These are phyloP conservation scores for Ophion ellenae DNA, from an alignment of 2,888 invertebrate species.

Conservation along the genomic window DNA sequence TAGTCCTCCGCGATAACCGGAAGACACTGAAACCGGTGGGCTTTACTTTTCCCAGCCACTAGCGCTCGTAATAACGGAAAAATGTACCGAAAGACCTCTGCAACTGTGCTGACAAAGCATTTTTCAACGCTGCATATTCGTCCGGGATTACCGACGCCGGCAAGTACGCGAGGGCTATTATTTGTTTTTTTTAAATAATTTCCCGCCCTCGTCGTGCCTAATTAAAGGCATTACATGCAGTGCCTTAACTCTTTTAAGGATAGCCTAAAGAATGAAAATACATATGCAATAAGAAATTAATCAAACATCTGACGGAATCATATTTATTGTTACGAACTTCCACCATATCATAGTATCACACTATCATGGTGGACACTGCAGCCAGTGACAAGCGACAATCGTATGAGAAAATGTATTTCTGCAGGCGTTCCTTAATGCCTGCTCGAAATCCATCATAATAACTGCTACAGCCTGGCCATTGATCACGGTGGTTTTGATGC, in stretches of 20 bases:
- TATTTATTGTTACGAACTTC: not conserved
- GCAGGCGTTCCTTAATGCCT: slow-evolving; percentile 32
- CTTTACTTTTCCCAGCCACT: slow-evolving; percentile 52
- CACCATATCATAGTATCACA: no score
- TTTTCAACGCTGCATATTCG: not conserved
- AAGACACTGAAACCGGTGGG: slow-evolving; percentile 51
- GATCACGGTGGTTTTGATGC: slow-evolving; percentile 9
- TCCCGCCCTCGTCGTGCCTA: slow-evolving; percentile 12
- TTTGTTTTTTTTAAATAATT: slow-evolving; percentile 40
- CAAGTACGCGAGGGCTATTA: slow-evolving; percentile 56
- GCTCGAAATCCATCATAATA: slow-evolving; percentile 38
- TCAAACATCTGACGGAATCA: not conserved
- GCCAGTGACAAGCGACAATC: slow-evolving; percentile 21
- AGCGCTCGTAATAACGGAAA: slow-evolving; percentile 34
- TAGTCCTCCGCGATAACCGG: slow-evolving; percentile 42
- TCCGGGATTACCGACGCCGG: slow-evolving; percentile 22
- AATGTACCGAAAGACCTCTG: not conserved
- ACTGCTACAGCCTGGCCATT: not conserved
- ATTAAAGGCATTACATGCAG: not conserved
- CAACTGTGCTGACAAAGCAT: slow-evolving; percentile 8
- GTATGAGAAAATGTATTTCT: slow-evolving; percentile 7
- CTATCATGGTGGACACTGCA: slow-evolving; percentile 44
- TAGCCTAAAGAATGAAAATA: slow-evolving; percentile 14
- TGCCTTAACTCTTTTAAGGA: slow-evolving; percentile 3
- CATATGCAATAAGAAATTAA: not conserved